These are phyloP conservation scores for Lutraria lutraria DNA, from an alignment of 2,888 invertebrate species.

Conservation along the genomic window DNA sequence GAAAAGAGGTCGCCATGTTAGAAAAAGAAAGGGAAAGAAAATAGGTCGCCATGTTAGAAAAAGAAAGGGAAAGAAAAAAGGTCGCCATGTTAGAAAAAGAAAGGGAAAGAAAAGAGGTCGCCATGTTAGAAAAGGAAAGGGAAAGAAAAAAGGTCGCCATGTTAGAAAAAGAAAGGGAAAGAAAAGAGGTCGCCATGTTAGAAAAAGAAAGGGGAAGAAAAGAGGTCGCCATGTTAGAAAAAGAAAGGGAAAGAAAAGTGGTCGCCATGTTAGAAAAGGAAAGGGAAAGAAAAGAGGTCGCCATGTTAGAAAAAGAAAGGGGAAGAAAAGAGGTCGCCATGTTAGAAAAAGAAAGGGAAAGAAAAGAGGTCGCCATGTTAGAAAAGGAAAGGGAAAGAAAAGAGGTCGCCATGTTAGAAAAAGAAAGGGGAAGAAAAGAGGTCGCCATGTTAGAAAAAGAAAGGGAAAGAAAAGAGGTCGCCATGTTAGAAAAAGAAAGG, in stretches of 20 bases:
- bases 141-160: not conserved
- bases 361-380: not conserved
- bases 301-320: not conserved
- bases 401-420: not conserved
- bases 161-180: not conserved
- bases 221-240: not conserved
- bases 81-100: not conserved
- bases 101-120: not conserved
- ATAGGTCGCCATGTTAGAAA: not conserved
- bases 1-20: not conserved
- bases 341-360: not conserved
- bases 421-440: slow-evolving; percentile 3
- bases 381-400: not conserved
- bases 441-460: not conserved
- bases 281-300: not conserved
- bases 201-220: not conserved
- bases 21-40: not conserved
- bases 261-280: not conserved
- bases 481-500: not conserved
- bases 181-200: not conserved
- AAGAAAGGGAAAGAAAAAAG: not conserved
- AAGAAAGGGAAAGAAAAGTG: slow-evolving; percentile 10
- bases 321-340: not conserved
- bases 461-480: not conserved
- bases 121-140: no score